Evolutionary conservation across 2,113 vertebrate genomes (phyloP).

Genomic region (Haplotaxodon microlepis): DNA sequence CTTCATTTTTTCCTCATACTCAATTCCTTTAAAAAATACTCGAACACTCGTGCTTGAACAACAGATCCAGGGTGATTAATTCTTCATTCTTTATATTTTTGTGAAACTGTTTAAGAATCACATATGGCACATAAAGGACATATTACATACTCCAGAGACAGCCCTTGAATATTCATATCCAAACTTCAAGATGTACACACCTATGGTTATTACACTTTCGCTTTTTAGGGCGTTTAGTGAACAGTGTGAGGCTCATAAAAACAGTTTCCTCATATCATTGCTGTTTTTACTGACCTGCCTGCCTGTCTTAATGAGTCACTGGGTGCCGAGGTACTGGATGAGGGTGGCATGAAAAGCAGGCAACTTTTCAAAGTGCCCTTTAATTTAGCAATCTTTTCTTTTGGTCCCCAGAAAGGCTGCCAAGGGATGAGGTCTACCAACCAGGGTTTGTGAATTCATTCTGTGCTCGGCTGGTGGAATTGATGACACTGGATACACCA

Average conservation of each 20-base stretch:
- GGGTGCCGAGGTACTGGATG: neutral
- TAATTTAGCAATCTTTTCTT: constrained; percentile 40
- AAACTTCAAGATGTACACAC: neutral
- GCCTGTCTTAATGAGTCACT: constrained; percentile 12
- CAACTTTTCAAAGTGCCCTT: constrained; percentile 19
- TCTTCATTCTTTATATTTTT: neutral
- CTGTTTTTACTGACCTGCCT: neutral
- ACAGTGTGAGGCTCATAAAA: neutral
- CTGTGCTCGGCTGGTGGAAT: constrained; percentile 21
- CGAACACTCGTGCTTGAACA: rapidly evolving
- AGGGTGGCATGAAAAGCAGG: neutral
- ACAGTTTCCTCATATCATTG: neutral
- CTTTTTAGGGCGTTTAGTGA: neutral
- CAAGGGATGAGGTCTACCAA: neutral
- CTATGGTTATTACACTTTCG: neutral
- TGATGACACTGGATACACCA: neutral
- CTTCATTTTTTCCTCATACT: rapidly evolving
- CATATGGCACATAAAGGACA: neutral
- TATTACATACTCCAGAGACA: neutral
- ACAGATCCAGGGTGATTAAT: neutral
- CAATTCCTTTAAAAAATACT: neutral
- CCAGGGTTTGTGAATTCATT: neutral
- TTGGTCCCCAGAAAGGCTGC: neutral
- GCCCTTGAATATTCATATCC: neutral
- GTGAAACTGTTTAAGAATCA: neutral